phyloP scores from a whole-genome alignment of 2,888 invertebrate species.

The Latrodectus elegans region DNA sequence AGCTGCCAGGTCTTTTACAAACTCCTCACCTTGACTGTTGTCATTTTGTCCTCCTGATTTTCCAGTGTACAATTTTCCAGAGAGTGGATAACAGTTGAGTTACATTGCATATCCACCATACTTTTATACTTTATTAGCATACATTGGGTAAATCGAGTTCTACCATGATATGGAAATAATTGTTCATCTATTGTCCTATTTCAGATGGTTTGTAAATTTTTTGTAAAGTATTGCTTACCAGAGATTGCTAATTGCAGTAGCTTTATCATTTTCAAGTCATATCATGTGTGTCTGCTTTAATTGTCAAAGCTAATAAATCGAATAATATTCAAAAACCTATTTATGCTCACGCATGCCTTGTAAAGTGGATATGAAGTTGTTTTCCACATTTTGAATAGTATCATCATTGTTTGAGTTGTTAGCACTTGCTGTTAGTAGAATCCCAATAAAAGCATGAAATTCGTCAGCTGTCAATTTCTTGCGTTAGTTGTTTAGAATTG shows the following conservation, averaged over 20 bases:
- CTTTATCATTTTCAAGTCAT: background rate
- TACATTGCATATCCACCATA: conserved; percentile 73
- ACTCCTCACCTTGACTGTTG: background rate
- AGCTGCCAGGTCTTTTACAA: conserved; percentile 5
- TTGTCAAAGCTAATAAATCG: background rate
- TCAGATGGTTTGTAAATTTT: background rate
- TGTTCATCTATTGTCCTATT: conserved; percentile 72
- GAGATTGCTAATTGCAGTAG: background rate
- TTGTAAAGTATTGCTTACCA: background rate
- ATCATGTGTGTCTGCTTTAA: background rate
- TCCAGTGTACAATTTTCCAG: conserved; percentile 31
- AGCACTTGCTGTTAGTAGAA: background rate
- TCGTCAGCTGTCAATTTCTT: background rate
- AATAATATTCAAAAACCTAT: background rate
- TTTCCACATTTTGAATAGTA: background rate
- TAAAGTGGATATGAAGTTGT: background rate
- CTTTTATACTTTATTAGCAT: conserved; percentile 74
- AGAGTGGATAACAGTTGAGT: conserved; percentile 5
- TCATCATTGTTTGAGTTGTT: background rate
- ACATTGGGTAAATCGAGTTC: conserved; percentile 71
- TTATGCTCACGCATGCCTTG: background rate
- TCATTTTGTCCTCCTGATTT: conserved; percentile 4
- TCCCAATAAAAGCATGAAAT: background rate
- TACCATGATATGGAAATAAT: conserved; percentile 72
- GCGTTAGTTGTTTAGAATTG: background rate